phyloP scores from a whole-genome alignment of 2,797 vertebrate genomes.

The Pempheris klunzingeri region DNA sequence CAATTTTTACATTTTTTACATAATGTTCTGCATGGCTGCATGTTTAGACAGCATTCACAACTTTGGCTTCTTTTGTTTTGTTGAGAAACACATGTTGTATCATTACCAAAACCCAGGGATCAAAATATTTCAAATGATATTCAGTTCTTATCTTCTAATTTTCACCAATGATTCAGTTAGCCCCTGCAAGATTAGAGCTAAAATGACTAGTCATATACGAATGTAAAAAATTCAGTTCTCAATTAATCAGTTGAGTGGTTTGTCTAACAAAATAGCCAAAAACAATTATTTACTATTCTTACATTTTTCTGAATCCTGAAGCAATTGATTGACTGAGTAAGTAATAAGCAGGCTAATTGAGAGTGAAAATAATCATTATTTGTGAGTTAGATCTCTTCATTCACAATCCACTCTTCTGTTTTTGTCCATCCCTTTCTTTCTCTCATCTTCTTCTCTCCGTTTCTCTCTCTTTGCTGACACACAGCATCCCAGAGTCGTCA shows the following conservation, averaged over 20 bases:
- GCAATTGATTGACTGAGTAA: not conserved
- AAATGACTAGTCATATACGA: not conserved
- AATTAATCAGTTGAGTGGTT: not conserved
- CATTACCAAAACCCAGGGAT: not conserved
- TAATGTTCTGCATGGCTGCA: not conserved
- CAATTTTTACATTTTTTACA: not conserved
- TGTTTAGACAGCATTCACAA: not conserved
- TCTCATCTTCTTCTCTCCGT: not conserved
- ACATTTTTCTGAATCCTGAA: conserved; percentile 16
- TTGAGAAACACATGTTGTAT: not conserved
- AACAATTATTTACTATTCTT: not conserved
- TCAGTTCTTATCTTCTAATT: not conserved
- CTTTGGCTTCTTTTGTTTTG: not conserved
- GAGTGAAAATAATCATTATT: not conserved
- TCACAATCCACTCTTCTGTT: not conserved
- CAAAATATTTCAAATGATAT: not conserved
- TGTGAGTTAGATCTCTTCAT: not conserved
- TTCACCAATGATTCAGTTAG: not conserved
- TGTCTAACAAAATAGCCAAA: not conserved
- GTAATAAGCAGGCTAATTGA: not conserved
- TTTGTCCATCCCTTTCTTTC: conserved; percentile 9
- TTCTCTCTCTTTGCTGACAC: conserved; percentile 54
- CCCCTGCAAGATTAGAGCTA: not conserved
- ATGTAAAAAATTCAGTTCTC: not conserved
- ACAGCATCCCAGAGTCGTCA: conserved; percentile 48